These are phyloP conservation scores for Pinctada fucata DNA, from an alignment of 2,888 invertebrate genomes.

Conservation along the genomic window DNA sequence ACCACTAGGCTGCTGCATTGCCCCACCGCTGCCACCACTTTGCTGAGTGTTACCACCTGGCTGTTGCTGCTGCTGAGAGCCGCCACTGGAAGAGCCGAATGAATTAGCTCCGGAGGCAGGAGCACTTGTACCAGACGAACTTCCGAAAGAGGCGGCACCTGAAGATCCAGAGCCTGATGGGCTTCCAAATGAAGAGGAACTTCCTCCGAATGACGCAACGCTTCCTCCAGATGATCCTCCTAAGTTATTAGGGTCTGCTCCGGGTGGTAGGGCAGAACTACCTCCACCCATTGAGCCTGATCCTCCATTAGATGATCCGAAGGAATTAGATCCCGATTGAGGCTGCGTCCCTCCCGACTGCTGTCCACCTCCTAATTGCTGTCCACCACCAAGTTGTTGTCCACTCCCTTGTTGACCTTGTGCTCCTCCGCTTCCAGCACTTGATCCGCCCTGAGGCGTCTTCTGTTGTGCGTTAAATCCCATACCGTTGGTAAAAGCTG, in stretches of 20 bases:
- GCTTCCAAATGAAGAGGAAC: constrained; percentile 22
- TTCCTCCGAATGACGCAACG: constrained; percentile 2
- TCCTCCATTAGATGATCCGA: neutral
- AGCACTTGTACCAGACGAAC: constrained; percentile 8
- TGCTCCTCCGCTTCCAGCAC: constrained; percentile 20
- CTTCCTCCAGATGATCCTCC: constrained; percentile 8
- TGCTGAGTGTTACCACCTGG: constrained; percentile 12
- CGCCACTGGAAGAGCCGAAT: no score
- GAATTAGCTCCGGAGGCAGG: neutral
- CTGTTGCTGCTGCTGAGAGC: constrained; percentile 5
- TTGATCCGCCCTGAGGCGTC: neutral
- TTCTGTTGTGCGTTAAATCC: constrained; percentile 50
- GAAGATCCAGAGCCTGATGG: constrained; percentile 18
- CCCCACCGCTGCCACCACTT: neutral
- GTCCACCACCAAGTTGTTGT: constrained; percentile 11
- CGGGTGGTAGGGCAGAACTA: neutral
- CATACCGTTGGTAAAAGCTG: constrained; percentile 52
- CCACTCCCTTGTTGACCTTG: neutral
- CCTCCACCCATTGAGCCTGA: neutral
- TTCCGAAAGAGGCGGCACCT: constrained; percentile 13
- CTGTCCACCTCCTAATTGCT: constrained; percentile 28
- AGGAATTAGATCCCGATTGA: neutral
- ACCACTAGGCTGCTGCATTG: constrained; percentile 10
- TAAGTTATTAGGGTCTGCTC: neutral
- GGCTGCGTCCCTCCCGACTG: constrained; percentile 4